These are phyloP conservation scores for Agrochola lychnidis DNA, from an alignment of 2,888 invertebrate species.

Conservation along the genomic window DNA sequence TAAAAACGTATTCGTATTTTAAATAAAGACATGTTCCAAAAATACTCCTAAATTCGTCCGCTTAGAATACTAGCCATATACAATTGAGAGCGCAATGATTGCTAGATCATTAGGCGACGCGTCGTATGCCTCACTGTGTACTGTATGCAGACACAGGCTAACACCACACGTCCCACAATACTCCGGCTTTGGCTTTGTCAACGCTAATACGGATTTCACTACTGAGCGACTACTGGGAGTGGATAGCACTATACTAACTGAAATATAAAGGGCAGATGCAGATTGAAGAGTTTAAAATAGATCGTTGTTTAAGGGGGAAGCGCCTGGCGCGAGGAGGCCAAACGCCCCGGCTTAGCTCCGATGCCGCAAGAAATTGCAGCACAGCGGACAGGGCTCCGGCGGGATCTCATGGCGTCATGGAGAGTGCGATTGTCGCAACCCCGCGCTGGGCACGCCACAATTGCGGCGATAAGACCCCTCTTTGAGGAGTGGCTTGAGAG, in stretches of 20 bases:
- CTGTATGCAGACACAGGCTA: conserved; percentile 27
- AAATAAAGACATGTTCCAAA: background rate
- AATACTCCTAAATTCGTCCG: background rate
- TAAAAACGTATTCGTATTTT: background rate
- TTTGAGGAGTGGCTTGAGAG: no score
- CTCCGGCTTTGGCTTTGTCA: conserved; percentile 43
- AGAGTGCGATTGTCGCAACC: no score
- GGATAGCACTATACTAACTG: conserved; percentile 16
- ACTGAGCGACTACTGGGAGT: conserved; percentile 27
- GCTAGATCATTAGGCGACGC: conserved; percentile 54
- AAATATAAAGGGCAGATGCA: conserved; percentile 1
- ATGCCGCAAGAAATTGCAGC: no score
- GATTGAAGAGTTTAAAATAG: conserved; percentile 1
- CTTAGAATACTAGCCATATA: conserved; percentile 28
- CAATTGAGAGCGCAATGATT: conserved; percentile 41
- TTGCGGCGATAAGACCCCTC: no score
- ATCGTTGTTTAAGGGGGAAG: conserved; percentile 5
- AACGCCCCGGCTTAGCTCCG: no score
- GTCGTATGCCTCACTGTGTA: conserved; percentile 16
- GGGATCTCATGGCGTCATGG: no score
- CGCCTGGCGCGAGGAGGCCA: no score
- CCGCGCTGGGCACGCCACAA: no score
- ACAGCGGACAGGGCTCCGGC: no score
- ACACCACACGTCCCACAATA: conserved; percentile 47
- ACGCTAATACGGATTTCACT: conserved; percentile 48